These are phyloP conservation scores for Malaclemys terrapin DNA, from an alignment of 2,113 vertebrate species.

Conservation along the genomic window DNA sequence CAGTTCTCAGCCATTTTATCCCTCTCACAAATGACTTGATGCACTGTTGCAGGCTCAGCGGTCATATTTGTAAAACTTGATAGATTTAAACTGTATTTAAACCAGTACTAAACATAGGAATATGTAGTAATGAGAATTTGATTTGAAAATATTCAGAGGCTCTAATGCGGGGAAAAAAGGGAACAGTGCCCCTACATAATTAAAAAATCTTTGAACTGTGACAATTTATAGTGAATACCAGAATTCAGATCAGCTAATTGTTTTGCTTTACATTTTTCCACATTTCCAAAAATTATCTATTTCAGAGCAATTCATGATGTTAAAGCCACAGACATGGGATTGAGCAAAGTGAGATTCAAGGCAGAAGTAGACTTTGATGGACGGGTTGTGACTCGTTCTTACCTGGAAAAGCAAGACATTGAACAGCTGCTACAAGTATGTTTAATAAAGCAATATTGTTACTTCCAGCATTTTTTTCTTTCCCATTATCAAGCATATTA, in stretches of 20 bases:
- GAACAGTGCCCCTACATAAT: neutral
- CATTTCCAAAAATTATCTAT: slow-evolving; percentile 28
- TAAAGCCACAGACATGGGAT: slow-evolving; percentile 97
- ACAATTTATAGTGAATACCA: neutral
- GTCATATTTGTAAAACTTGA: neutral
- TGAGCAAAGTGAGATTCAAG: slow-evolving; percentile 99
- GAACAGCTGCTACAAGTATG: slow-evolving; percentile 94
- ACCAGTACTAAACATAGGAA: neutral
- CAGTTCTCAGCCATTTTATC: neutral
- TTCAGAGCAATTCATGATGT: slow-evolving; percentile 97
- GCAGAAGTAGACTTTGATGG: slow-evolving; percentile 99
- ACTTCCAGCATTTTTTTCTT: neutral
- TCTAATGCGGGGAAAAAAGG: neutral
- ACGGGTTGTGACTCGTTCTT: slow-evolving; percentile 95
- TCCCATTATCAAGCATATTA: neutral
- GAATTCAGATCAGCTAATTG: neutral
- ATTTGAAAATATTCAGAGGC: neutral
- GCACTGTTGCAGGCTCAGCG: neutral
- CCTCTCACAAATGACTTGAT: neutral
- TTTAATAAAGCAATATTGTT: slow-evolving; percentile 1
- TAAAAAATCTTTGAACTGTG: neutral
- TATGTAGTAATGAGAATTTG: neutral
- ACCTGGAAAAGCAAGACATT: slow-evolving; percentile 99
- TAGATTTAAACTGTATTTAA: neutral
- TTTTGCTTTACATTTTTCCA: slow-evolving; percentile 13